A percentile compares a stretch with the other conserved stretches of the same genome.
phyloP scores from a whole-genome alignment of 2,797 vertebrate species.

The Gorsachius magnificus region DNA sequence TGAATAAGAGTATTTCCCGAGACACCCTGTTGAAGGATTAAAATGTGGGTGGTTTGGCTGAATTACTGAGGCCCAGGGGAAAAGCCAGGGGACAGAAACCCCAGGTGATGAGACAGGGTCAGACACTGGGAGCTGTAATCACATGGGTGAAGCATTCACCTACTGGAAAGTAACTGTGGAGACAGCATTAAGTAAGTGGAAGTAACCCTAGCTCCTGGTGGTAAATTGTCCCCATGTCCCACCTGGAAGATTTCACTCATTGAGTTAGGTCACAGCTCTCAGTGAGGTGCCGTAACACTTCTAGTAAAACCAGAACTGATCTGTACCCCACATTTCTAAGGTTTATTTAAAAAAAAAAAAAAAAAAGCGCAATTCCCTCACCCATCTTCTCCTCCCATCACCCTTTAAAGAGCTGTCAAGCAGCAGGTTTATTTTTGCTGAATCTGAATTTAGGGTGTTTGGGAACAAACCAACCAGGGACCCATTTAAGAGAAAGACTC shows the following conservation, averaged over 20 bases:
- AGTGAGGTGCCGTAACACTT: not conserved
- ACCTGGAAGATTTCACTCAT: not conserved
- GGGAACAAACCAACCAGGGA: not conserved
- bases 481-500: not conserved
- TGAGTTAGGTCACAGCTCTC: not conserved
- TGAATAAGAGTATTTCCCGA: not conserved
- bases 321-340: not conserved
- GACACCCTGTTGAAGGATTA: not conserved
- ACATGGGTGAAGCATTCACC: not conserved
- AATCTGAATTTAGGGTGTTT: not conserved
- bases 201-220: not conserved
- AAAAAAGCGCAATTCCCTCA: not conserved
- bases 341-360: not conserved
- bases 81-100: not conserved
- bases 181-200: not conserved
- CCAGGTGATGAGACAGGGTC: not conserved
- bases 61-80: not conserved
- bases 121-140: not conserved
- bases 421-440: conserved; percentile 14
- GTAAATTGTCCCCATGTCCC: not conserved
- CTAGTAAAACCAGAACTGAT: not conserved
- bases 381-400: not conserved
- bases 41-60: not conserved
- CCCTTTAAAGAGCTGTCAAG: not conserved
- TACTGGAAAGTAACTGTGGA: not conserved